Evolutionary conservation across 2,888 invertebrate genomes (phyloP).

Genomic region (Melipona beecheii): DNA sequence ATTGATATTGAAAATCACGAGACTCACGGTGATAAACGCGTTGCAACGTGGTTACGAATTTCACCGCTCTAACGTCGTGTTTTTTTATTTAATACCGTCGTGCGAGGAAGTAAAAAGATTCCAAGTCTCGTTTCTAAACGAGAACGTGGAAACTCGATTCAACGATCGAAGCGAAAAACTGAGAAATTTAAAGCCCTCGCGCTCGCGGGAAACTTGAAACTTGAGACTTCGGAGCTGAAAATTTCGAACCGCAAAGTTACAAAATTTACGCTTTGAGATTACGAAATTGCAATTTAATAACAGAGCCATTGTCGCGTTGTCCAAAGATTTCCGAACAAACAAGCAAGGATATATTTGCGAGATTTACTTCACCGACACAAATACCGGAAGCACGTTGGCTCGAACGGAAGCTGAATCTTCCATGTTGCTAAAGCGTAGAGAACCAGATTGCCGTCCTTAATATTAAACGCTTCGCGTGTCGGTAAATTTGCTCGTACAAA

Average conservation of each 20-base stretch:
- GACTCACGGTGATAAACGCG: too few species aligned
- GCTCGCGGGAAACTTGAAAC: not conserved
- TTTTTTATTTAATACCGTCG: too few species aligned
- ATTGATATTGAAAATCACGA: too few species aligned
- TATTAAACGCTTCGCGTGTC: constrained; percentile 47
- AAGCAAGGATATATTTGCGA: not conserved
- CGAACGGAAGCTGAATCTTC: not conserved
- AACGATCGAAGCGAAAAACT: too few species aligned
- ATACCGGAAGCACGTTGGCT: not conserved
- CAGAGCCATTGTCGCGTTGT: too few species aligned
- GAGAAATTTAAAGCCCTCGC: too few species aligned
- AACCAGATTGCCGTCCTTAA: constrained; percentile 7
- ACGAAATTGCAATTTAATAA: not conserved
- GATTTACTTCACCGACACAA: not conserved
- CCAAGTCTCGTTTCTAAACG: too few species aligned
- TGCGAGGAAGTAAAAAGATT: too few species aligned
- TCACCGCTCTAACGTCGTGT: too few species aligned
- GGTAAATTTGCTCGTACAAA: constrained; percentile 60
- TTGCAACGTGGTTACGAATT: too few species aligned
- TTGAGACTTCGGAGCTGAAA: not conserved
- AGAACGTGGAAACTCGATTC: too few species aligned
- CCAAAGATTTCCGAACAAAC: not conserved
- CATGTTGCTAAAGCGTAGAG: not conserved
- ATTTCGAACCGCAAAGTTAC: not conserved
- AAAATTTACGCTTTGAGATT: not conserved